A percentile compares a stretch with the other conserved stretches of the same genome.
Evolutionary conservation across 2,888 invertebrate species (phyloP).

Genomic region (Tethea ocularis): DNA sequence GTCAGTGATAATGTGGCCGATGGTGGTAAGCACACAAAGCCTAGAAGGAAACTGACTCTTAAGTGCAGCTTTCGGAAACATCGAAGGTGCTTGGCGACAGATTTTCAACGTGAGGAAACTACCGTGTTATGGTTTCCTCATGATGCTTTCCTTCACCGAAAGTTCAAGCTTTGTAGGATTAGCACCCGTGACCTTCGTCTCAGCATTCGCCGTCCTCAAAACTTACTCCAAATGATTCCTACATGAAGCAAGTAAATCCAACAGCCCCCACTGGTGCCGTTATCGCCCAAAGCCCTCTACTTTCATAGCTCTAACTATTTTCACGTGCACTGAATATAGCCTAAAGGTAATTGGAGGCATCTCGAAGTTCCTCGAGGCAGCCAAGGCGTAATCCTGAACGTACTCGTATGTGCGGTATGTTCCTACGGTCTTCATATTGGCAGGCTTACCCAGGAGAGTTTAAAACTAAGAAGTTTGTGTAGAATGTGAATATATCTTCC

Average conservation of each 20-base stretch:
- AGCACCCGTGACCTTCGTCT: too few species aligned
- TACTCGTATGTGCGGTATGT: background rate
- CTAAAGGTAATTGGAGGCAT: background rate
- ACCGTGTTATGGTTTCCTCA: too few species aligned
- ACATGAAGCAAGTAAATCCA: background rate
- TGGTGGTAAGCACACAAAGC: too few species aligned
- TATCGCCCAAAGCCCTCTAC: background rate
- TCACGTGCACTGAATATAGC: background rate
- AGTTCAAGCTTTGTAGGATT: too few species aligned
- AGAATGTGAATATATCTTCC: background rate
- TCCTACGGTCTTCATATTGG: background rate
- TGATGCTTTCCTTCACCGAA: too few species aligned
- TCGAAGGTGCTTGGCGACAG: too few species aligned
- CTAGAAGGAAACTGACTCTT: too few species aligned
- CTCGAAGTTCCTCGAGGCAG: background rate
- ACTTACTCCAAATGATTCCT: background rate
- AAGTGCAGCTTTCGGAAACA: too few species aligned
- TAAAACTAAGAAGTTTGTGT: background rate
- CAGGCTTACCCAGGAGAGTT: background rate
- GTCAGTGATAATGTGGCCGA: too few species aligned
- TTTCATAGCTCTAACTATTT: background rate
- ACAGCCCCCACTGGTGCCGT: background rate
- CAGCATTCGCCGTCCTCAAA: background rate
- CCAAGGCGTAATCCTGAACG: background rate
- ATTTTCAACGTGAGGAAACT: too few species aligned